Base-by-base conservation (phyloP, 2,888 invertebrate genomes). In the Catocala sponsa region DNA sequence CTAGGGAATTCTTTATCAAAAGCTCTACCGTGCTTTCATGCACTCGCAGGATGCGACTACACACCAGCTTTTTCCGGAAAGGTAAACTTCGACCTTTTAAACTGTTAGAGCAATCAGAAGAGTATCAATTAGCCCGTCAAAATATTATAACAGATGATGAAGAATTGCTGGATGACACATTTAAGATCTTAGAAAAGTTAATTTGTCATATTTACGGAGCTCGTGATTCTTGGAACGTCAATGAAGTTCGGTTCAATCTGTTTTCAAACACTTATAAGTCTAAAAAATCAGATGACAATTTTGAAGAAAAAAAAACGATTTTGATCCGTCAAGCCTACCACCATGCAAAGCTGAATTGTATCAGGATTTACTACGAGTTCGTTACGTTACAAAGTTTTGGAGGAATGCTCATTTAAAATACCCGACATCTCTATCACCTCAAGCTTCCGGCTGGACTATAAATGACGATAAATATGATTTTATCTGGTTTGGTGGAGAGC, bases 11-110 rank as follows among this genome's bases (percentile, higher is more conserved):
- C 49, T 38, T 59, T 80, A 55, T 79, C 54, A 25, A 56, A 64
- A 63, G 72, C 74, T 47, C 49, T 83, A 61, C 79, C 82, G 41
- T 69, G 64, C 41, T 78, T 81, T 47, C 82, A 85, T 54, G 83
- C 84, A 42, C 10, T 65, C 10, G 82, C 79, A 7, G 82, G 81
- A 25, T 82, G 82, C 52, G 78, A 81, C 68, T 53, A 53, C 54
- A 78, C 62, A 9, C 69, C 73, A 46, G 70, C 77, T 43, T 73
- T 61, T 76, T 67, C 46, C 7, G 64, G 25, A 69, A 68, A 68
- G 77, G 74, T 12, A 65, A 68, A 64, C 13, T 57, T 32, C 41
- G 51, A 10, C 74, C 74, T 54, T 76, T 65, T 46, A 65, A 65
- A 61, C 9, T 65, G 11, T 47, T 65, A 51, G 38, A 33, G 43